phyloP scores from a whole-genome alignment of 2,888 invertebrate genomes.

The Pseudoips prasinana region DNA sequence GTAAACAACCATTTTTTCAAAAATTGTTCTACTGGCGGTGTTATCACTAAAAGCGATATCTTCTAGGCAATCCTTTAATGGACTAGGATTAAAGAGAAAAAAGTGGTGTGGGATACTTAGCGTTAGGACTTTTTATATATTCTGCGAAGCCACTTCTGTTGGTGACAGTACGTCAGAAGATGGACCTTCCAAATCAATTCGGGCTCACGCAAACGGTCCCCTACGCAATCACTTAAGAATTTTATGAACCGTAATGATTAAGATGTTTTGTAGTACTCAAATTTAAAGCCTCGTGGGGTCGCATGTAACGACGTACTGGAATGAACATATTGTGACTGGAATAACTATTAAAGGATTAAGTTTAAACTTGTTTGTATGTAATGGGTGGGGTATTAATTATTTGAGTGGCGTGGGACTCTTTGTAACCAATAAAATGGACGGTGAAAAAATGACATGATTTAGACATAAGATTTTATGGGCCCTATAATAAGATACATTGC shows the following conservation, averaged over 20 bases:
- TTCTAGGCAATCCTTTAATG: too few relatives aligned
- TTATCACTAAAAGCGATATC: too few relatives aligned
- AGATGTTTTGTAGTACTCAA: conserved; percentile 73
- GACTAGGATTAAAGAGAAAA: too few relatives aligned
- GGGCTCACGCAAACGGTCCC: conserved; percentile 67
- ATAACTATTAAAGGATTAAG: conserved; percentile 74
- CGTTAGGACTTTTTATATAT: too few relatives aligned
- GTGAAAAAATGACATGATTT: too few relatives aligned
- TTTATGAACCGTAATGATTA: conserved; percentile 81
- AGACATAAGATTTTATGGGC: too few relatives aligned
- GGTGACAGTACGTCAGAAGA: conserved; percentile 70
- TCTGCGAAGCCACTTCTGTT: too few relatives aligned
- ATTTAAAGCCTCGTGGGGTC: conserved; percentile 53
- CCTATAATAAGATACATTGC: too few relatives aligned
- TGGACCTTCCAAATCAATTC: conserved; percentile 75
- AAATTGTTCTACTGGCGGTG: too few relatives aligned
- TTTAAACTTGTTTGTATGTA: conserved; percentile 23
- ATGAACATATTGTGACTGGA: conserved; percentile 75
- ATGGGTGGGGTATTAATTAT: conserved; percentile 26
- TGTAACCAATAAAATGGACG: neutral
- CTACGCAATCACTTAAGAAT: conserved; percentile 79
- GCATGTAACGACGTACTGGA: conserved; percentile 34
- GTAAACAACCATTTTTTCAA: too few relatives aligned
- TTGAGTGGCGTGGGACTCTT: conserved; percentile 21
- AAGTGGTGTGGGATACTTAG: too few relatives aligned